Evolutionary conservation across 2,888 invertebrate genomes (phyloP).

Genomic region (Chloroclysta siterata): DNA sequence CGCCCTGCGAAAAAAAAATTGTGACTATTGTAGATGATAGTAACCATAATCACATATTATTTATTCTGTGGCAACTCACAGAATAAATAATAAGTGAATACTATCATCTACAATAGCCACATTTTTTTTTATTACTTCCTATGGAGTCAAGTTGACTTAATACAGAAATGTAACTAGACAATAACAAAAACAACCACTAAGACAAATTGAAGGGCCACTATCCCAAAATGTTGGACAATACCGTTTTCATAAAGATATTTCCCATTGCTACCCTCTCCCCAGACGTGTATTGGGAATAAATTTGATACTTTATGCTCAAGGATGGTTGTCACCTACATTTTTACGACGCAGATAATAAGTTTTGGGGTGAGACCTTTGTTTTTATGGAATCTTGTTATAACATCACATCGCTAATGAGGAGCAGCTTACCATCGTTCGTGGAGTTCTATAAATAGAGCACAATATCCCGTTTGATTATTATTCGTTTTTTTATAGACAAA

Average conservation of each 20-base stretch:
- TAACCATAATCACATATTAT: too few species aligned
- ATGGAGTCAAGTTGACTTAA: neutral
- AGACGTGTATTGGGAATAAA: slow-evolving; percentile 65
- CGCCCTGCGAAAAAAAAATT: too few species aligned
- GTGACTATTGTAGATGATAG: too few species aligned
- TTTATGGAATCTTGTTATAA: slow-evolving; percentile 58
- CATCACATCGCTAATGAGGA: slow-evolving; percentile 50
- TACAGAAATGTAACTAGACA: neutral
- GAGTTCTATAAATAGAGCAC: neutral
- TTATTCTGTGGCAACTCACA: too few species aligned
- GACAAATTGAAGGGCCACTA: slow-evolving; percentile 35
- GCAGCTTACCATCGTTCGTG: slow-evolving; percentile 14
- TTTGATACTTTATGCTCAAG: slow-evolving; percentile 63
- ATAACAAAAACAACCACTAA: slow-evolving; percentile 26
- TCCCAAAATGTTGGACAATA: slow-evolving; percentile 48
- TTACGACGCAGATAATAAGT: slow-evolving; percentile 55
- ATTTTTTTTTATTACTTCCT: neutral
- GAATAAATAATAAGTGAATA: too few species aligned
- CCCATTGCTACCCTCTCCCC: slow-evolving; percentile 50
- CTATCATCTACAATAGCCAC: too few species aligned
- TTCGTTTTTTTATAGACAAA: too few species aligned
- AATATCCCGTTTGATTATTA: neutral
- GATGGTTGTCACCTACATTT: slow-evolving; percentile 65
- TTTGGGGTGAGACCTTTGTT: slow-evolving; percentile 55
- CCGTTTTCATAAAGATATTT: slow-evolving; percentile 57